Conservation (phyloP, 1,140 invertebrate genomes). For the Drosophila serrata region DNA sequence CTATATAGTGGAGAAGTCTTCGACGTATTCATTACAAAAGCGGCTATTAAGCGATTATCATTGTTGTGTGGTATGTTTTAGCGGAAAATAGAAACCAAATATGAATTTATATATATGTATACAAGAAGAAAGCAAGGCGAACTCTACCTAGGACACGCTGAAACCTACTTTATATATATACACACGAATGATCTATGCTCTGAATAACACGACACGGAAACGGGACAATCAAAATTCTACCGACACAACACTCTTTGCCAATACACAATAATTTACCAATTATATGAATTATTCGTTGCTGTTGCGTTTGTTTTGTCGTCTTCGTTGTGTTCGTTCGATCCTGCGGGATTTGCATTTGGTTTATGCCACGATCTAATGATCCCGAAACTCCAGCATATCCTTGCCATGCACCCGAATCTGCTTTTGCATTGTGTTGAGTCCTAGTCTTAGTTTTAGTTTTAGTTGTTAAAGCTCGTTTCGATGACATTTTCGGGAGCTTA, state of each 20-base stretch:
- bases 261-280: constrained; percentile 26
- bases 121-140: constrained; percentile 27
- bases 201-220: constrained; percentile 67
- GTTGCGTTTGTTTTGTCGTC: constrained; percentile 51
- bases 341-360: constrained; percentile 16
- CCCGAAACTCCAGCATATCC: constrained; percentile 39
- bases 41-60: constrained; percentile 71
- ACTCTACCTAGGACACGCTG: constrained; percentile 36
- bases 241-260: constrained; percentile 70
- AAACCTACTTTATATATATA: constrained; percentile 47
- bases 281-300: constrained; percentile 29
- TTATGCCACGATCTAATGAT: constrained; percentile 26
- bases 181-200: constrained; percentile 51
- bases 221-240: constrained; percentile 82
- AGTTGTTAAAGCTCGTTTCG: constrained; percentile 13
- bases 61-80: constrained; percentile 79
- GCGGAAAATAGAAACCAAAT: constrained; percentile 50
- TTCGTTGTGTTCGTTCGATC: constrained; percentile 48
- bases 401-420: constrained; percentile 43
- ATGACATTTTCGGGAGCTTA: constrained; percentile 25
- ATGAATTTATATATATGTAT: constrained; percentile 61
- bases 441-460: constrained; percentile 15
- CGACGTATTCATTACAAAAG: constrained; percentile 43
- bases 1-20: constrained; percentile 29
- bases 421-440: constrained; percentile 45